Conservation (phyloP, 1,140 invertebrate genomes). For the Centruroides vittatus region DNA sequence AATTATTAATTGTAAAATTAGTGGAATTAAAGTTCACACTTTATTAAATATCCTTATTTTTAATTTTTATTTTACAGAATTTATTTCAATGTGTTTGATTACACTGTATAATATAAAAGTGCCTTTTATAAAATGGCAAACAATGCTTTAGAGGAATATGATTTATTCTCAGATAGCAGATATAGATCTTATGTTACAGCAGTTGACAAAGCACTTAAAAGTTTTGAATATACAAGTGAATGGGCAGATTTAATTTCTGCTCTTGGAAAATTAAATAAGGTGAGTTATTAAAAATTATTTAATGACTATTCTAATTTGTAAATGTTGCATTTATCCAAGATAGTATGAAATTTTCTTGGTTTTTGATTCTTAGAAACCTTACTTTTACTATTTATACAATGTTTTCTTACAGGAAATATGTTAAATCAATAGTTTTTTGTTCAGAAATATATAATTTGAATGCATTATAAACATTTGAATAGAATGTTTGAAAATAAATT, state of each 20-base stretch:
- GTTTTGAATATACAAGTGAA: conserved; percentile 87
- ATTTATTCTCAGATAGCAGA: conserved; percentile 50
- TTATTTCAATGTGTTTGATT: no score
- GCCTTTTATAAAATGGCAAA: conserved; percentile 9
- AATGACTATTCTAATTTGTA: neutral
- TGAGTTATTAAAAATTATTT: conserved; percentile 27
- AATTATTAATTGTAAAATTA: no score
- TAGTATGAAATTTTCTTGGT: neutral
- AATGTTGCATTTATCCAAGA: neutral
- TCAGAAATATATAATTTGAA: no score
- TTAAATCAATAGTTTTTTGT: no score
- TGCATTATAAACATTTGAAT: no score
- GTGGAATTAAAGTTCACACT: no score
- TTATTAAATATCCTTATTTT: no score
- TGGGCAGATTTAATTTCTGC: conserved; percentile 92
- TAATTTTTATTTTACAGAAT: no score
- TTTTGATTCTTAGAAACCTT: neutral
- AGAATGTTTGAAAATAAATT: no score
- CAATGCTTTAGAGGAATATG: conserved; percentile 45
- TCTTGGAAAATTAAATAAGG: conserved; percentile 82
- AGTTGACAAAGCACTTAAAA: conserved; percentile 79
- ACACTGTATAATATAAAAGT: neutral
- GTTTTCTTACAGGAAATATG: no score
- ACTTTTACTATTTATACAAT: no score
- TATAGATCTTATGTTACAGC: conserved; percentile 59